A percentile compares a stretch with the other conserved stretches of the same genome.
Evolutionary conservation across 2,113 vertebrate species (phyloP).

Genomic region (Chaetops frenatus): DNA sequence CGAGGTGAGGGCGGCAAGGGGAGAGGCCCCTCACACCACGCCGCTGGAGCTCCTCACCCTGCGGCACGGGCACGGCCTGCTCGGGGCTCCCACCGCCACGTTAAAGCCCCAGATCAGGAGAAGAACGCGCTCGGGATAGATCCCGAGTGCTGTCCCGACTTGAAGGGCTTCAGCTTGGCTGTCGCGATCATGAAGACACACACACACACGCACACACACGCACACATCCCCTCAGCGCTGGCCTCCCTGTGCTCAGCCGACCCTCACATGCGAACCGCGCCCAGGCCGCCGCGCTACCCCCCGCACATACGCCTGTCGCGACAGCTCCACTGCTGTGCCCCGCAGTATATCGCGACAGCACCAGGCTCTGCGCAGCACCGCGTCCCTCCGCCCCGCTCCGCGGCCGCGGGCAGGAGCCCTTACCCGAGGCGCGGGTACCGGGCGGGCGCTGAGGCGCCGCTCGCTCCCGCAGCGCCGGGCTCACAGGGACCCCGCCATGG

Average conservation of each 20-base stretch:
- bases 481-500: background rate
- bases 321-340: background rate
- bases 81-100: background rate
- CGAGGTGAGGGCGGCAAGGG: background rate
- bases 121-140: background rate
- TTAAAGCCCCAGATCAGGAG: background rate
- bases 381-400: no score
- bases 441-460: background rate
- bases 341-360: background rate
- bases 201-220: no score
- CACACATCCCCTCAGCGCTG: background rate
- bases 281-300: background rate
- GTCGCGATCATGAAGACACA: background rate
- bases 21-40: rapidly evolving
- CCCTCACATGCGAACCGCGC: background rate
- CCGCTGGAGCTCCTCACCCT: background rate
- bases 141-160: background rate
- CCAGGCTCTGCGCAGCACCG: background rate
- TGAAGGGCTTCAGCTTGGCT: background rate
- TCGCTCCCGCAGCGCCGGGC: background rate
- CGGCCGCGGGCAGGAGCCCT: background rate
- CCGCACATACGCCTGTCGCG: background rate
- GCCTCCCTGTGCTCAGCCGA: background rate
- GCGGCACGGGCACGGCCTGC: background rate
- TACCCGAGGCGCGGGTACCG: background rate